Base-by-base conservation (phyloP, 2,797 vertebrate species). In the Fundulus diaphanus region DNA sequence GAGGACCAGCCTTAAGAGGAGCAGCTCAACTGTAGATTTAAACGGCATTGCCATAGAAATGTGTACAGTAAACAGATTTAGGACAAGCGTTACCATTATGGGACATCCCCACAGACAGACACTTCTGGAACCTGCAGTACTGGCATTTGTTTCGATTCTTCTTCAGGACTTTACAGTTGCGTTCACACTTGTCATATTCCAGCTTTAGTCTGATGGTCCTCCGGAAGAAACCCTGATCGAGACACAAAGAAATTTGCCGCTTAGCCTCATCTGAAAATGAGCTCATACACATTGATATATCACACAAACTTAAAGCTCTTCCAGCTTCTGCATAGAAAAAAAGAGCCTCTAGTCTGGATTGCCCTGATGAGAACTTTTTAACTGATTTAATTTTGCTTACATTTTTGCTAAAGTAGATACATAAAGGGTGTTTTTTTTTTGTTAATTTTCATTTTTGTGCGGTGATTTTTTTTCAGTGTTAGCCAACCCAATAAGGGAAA, bases 91-190 rank as follows among this genome's bases (percentile, higher is more conserved):
- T 93, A 99, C 98, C 97, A 0, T 97, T 98, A 93, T 99, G 97
- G 76, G 98, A 99, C 98, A 99, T 99, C 87, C 98, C 98, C 49
- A 96, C 97, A 0, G 96, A 95, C 31, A 99, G 96, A 94, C 98
- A 99, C 96, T 99, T 99, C 85, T 96, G 96, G 85, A 99, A 99
- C 48, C 97, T 96, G 88, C 98, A 99, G 86, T 96, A 97, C 71
- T 99, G 98, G 93, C 98, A 99, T 93, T 98, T 98, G 80, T 99
- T 99, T 8, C 97, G 95, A 72, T 98, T 99, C 94, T 98, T 99
- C 87, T 98, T 99, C 88, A 97, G 97, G 84, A 99, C 98, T 91
- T 97, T 98, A 93, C 98, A 99, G 88, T 82, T 94, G 48, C 94
- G 97, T 35, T 96, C 96, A 15, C 98, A 99, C 74, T 92, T 96